Evolutionary conservation across 2,888 invertebrate species (phyloP).

Genomic region (Ethmia dodecea): DNA sequence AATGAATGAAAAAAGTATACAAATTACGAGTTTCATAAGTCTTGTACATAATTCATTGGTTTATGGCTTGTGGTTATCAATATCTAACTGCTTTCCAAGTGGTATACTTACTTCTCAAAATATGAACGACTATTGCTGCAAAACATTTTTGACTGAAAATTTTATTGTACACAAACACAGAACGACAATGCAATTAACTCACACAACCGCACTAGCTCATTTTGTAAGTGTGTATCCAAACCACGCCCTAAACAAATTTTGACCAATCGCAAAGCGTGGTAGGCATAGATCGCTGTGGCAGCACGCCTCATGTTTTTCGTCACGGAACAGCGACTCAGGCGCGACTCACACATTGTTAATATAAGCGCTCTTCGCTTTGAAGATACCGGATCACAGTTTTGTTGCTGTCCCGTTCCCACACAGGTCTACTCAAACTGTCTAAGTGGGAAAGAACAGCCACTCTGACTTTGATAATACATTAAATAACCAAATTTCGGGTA

Average conservation of each 20-base stretch:
- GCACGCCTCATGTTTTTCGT: slow-evolving; percentile 75
- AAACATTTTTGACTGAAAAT: slow-evolving; percentile 54
- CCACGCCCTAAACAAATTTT: slow-evolving; percentile 67
- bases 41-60: too few species aligned
- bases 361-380: slow-evolving; percentile 63
- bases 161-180: slow-evolving; percentile 58
- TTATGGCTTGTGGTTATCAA: too few species aligned
- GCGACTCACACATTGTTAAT: slow-evolving; percentile 76
- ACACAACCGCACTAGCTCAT: slow-evolving; percentile 47
- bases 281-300: slow-evolving; percentile 70
- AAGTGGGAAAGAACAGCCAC: slow-evolving; percentile 3
- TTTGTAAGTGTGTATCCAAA: slow-evolving; percentile 61
- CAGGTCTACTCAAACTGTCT: slow-evolving; percentile 26
- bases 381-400: slow-evolving; percentile 63
- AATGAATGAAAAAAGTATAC: too few species aligned
- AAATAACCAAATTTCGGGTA: not conserved
- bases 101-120: too few species aligned
- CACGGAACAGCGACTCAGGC: slow-evolving; percentile 74
- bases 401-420: slow-evolving; percentile 60
- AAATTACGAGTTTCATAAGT: too few species aligned
- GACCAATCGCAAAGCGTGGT: slow-evolving; percentile 57
- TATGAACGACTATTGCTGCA: slow-evolving; percentile 31
- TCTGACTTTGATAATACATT: not conserved
- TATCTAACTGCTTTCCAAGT: too few species aligned
- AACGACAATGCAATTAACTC: slow-evolving; percentile 73